phyloP scores from a whole-genome alignment of 2,113 vertebrate genomes.

The Copsychus sechellarum region DNA sequence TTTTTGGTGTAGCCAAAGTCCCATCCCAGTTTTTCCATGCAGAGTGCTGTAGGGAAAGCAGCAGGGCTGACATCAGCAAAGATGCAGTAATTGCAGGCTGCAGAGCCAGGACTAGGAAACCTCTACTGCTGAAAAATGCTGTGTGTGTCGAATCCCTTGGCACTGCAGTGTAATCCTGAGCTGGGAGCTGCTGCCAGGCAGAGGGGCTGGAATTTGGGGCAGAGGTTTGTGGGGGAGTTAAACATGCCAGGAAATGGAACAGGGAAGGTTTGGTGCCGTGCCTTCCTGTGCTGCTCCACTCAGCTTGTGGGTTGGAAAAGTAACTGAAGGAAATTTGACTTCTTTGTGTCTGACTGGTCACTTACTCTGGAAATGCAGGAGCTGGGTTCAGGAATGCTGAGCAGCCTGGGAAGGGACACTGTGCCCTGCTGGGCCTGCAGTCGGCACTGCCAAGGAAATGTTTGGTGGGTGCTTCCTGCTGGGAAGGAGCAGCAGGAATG shows the following conservation, averaged over 20 bases:
- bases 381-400: not conserved
- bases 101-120: not conserved
- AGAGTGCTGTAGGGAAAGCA: not conserved
- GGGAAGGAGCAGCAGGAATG: not conserved
- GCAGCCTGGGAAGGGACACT: not conserved
- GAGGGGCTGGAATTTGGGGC: not conserved
- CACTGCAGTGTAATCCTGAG: not conserved
- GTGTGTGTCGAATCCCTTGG: not conserved
- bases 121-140: not conserved
- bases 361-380: not conserved
- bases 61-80: not conserved
- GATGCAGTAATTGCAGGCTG: not conserved
- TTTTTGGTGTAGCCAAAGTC: not conserved
- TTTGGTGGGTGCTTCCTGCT: not conserved
- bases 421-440: not conserved
- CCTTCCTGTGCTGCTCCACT: not conserved
- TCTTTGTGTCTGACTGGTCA: not conserved
- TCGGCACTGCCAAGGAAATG: not conserved
- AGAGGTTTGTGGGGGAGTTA: not conserved
- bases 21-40: not conserved
- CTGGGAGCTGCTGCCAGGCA: not conserved
- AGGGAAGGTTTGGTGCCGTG: accelerated
- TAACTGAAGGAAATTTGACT: not conserved
- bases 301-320: not conserved
- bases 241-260: not conserved